Conservation (phyloP, 1,140 invertebrate species). For the Aphelinus atriplicis region DNA sequence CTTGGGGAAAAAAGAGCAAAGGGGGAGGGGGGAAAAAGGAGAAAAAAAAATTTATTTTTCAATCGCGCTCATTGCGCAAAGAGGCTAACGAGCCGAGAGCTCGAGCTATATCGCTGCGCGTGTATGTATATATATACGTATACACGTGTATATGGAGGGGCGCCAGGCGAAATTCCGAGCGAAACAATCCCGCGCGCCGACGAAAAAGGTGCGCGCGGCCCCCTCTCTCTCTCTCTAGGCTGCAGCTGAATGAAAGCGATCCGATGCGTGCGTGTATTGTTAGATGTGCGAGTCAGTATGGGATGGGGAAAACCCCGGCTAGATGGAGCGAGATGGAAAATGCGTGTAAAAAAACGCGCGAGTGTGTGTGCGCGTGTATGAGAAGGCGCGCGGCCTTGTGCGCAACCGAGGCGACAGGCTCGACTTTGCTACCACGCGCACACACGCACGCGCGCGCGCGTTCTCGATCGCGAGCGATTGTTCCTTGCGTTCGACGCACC, state of each 20-base stretch:
- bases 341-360: too few relatives aligned
- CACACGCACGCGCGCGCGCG: too few relatives aligned
- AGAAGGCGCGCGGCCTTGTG: slow-evolving; percentile 31
- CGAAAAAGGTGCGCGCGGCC: slow-evolving; percentile 3
- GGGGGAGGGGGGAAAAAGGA: too few relatives aligned
- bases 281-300: not conserved
- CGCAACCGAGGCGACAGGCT: not conserved
- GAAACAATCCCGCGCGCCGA: not conserved
- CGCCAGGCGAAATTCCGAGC: not conserved
- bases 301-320: not conserved
- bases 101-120: too few relatives aligned
- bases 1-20: not conserved
- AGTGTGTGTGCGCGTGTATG: not conserved
- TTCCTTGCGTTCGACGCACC: too few relatives aligned
- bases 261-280: slow-evolving; percentile 21
- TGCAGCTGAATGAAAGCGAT: slow-evolving; percentile 28
- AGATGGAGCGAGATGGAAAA: not conserved
- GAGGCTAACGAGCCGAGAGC: not conserved
- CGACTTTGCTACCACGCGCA: too few relatives aligned
- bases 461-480: too few relatives aligned
- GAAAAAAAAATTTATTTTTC: slow-evolving; percentile 2
- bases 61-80: not conserved
- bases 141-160: not conserved
- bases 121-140: too few relatives aligned
- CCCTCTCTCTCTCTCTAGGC: not conserved